These are phyloP conservation scores for Callorhinus ursinus DNA, from an alignment of 2,113 vertebrate genomes.

Conservation along the genomic window DNA sequence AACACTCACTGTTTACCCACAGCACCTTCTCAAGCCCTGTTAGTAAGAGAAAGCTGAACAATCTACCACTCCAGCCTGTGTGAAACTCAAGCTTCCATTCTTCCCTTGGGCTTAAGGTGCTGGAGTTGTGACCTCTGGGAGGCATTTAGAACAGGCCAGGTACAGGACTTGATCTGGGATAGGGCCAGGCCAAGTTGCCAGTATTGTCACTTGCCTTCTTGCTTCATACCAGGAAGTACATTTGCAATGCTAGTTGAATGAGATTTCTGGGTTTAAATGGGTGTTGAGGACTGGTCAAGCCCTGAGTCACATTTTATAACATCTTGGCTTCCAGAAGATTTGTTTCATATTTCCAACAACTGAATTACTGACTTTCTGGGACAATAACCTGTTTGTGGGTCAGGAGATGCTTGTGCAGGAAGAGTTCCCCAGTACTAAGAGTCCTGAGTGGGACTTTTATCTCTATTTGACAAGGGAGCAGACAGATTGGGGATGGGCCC, in stretches of 20 bases:
- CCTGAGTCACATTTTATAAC: background rate
- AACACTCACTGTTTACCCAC: background rate
- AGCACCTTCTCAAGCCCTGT: background rate
- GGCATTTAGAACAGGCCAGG: background rate
- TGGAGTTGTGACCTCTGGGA: background rate
- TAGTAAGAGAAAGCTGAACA: background rate
- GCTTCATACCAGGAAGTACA: background rate
- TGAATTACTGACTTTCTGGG: background rate
- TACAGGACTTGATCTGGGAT: background rate
- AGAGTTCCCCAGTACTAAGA: constrained; percentile 35
- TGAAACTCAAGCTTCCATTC: background rate
- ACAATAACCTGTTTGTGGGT: constrained; percentile 21
- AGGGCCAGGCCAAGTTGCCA: background rate
- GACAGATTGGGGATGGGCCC: constrained; percentile 58
- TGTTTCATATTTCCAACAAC: background rate
- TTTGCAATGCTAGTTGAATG: background rate
- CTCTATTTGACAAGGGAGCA: constrained; percentile 61
- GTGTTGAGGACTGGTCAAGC: background rate
- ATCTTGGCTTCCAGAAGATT: constrained; percentile 10
- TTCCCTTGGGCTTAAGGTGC: background rate
- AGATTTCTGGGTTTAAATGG: constrained; percentile 18
- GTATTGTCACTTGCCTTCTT: background rate
- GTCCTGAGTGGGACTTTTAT: constrained; percentile 67
- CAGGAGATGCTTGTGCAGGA: constrained; percentile 43
- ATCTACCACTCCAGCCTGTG: background rate